Percentiles rank a stretch among this genome's conserved stretches.
phyloP scores from a whole-genome alignment of 2,888 invertebrate species.

The Drosophila leonis region DNA sequence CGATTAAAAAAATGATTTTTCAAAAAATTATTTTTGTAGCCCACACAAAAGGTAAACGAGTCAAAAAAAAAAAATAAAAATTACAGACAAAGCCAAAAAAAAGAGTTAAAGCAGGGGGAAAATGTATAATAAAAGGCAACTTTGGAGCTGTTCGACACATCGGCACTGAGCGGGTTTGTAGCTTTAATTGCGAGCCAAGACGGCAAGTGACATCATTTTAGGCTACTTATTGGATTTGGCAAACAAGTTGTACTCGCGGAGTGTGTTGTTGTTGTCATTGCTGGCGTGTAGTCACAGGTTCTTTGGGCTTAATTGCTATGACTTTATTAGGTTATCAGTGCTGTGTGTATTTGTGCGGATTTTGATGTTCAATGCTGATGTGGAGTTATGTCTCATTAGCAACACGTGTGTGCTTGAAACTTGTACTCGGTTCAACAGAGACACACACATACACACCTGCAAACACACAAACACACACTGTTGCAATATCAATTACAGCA shows the following conservation, averaged over 20 bases:
- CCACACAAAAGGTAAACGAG: conserved; percentile 62
- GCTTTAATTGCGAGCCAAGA: conserved; percentile 69
- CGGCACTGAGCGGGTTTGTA: conserved; percentile 47
- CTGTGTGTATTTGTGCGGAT: conserved; percentile 38
- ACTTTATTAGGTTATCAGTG: conserved; percentile 78
- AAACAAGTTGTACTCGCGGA: conserved; percentile 70
- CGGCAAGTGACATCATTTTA: conserved; percentile 77
- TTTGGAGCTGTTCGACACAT: conserved; percentile 37
- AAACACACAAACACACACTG: conserved; percentile 56
- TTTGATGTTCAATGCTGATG: conserved; percentile 57
- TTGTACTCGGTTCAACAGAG: conserved; percentile 29
- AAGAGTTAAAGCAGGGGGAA: conserved; percentile 32
- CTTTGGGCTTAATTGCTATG: conserved; percentile 72
- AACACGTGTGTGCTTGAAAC: conserved; percentile 71
- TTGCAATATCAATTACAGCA: conserved; percentile 80
- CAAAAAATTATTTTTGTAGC: conserved; percentile 41
- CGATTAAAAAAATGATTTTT: conserved; percentile 80
- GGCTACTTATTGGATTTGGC: conserved; percentile 68
- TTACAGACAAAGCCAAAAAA: conserved; percentile 53
- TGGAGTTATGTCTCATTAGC: conserved; percentile 76
- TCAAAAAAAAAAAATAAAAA: conserved; percentile 36
- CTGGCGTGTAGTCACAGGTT: conserved; percentile 53
- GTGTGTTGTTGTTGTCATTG: conserved; percentile 38
- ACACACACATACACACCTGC: not conserved
- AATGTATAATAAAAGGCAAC: conserved; percentile 65